These are phyloP conservation scores for Pseudococcus longispinus DNA, from an alignment of 2,888 invertebrate species.

Conservation along the genomic window DNA sequence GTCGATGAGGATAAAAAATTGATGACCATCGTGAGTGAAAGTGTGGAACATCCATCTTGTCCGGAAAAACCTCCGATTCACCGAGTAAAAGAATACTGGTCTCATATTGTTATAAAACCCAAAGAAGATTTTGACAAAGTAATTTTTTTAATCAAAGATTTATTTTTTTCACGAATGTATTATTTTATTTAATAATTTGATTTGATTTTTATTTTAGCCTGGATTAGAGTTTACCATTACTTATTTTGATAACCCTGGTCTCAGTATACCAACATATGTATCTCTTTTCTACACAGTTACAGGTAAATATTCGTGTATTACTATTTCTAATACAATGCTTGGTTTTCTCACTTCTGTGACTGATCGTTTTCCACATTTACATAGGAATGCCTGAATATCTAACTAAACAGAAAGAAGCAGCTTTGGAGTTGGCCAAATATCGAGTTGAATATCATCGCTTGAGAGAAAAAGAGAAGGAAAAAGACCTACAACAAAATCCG, in stretches of 20 bases:
- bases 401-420: constrained; percentile 73
- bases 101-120: constrained; percentile 83
- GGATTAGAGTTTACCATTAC: constrained; percentile 85
- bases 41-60: constrained; percentile 73
- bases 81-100: constrained; percentile 78
- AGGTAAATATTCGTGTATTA: constrained; percentile 63
- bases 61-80: constrained; percentile 74
- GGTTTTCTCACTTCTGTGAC: neutral
- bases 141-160: constrained; percentile 54
- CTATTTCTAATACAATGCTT: neutral
- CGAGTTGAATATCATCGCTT: neutral
- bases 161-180: neutral
- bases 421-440: constrained; percentile 68
- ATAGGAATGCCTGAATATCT: constrained; percentile 79
- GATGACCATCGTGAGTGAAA: constrained; percentile 73
- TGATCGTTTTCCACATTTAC: constrained; percentile 59
- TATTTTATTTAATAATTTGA: constrained; percentile 48
- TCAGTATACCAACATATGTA: constrained; percentile 75
- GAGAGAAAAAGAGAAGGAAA: neutral
- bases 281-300: constrained; percentile 74
- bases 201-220: constrained; percentile 64
- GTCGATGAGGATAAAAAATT: constrained; percentile 68
- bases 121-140: constrained; percentile 63
- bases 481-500: neutral
- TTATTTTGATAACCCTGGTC: constrained; percentile 87